Percentiles rank a stretch among this genome's conserved stretches.
These are phyloP conservation scores for Orientallactaga bullata DNA, from an alignment of 2,113 vertebrate genomes.

Conservation along the genomic window DNA sequence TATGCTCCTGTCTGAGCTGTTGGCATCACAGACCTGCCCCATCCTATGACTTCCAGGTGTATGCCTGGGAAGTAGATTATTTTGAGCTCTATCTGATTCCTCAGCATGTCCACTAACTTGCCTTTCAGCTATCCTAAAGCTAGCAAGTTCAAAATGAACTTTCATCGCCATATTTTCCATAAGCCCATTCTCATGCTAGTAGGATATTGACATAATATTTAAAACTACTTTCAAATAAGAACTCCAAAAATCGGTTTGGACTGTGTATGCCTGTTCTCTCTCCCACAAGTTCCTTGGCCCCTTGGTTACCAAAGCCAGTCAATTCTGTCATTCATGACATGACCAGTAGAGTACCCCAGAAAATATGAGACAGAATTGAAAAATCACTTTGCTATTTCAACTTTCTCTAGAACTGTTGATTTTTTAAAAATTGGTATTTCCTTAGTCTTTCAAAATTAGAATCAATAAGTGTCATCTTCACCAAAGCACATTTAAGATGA, in stretches of 20 bases:
- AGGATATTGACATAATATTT: rapidly evolving
- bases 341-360: background rate
- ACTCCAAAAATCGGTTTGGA: background rate
- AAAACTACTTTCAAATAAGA: background rate
- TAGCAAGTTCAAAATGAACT: background rate
- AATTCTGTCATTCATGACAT: rapidly evolving
- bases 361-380: background rate
- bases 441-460: background rate
- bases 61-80: background rate
- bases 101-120: rapidly evolving
- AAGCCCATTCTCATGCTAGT: background rate
- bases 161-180: rapidly evolving
- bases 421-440: background rate
- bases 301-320: background rate
- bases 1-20: background rate
- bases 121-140: background rate
- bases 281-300: background rate
- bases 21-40: background rate
- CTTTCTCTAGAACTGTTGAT: background rate
- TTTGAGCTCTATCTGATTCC: background rate
- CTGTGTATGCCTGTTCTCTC: background rate
- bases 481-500: background rate
- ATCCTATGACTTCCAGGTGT: too few species aligned
- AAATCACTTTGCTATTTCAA: background rate
- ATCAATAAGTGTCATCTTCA: background rate